phyloP scores from a whole-genome alignment of 1,140 invertebrate genomes.

The Drosophila pachea region DNA sequence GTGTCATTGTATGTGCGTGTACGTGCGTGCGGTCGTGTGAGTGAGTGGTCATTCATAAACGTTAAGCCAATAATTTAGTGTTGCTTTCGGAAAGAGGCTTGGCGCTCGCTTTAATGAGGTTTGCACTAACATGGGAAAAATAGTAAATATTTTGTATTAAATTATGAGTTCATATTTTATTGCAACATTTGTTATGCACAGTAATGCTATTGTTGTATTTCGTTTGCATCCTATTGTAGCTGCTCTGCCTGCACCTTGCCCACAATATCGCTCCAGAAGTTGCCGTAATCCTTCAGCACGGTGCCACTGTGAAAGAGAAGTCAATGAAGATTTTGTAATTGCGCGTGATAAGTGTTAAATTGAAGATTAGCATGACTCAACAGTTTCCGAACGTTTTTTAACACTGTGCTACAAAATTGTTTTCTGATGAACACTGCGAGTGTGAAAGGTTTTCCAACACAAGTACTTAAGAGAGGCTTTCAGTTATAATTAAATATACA shows the following conservation, averaged over 20 bases:
- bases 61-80: slow-evolving; percentile 65
- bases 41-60: slow-evolving; percentile 64
- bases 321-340: slow-evolving; percentile 29
- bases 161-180: slow-evolving; percentile 61
- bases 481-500: neutral
- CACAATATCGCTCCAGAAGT: slow-evolving; percentile 84
- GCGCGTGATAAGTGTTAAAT: slow-evolving; percentile 3
- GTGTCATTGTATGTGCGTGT: slow-evolving; percentile 6
- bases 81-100: slow-evolving; percentile 26
- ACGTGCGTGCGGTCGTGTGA: slow-evolving; percentile 32
- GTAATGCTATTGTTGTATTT: slow-evolving; percentile 31
- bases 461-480: neutral
- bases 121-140: slow-evolving; percentile 33
- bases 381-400: slow-evolving; percentile 10
- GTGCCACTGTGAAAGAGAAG: slow-evolving; percentile 83
- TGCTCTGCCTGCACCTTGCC: slow-evolving; percentile 63
- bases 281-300: slow-evolving; percentile 85
- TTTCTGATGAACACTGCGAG: too few species aligned
- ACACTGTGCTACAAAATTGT: slow-evolving; percentile 33
- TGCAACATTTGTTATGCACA: slow-evolving; percentile 28
- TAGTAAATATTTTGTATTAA: slow-evolving; percentile 51
- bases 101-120: slow-evolving; percentile 18
- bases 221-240: slow-evolving; percentile 40
- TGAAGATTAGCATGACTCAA: slow-evolving; percentile 49
- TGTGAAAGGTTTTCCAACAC: too few species aligned